Conservation (phyloP, 2,113 vertebrate species). For the Melanotaenia duboulayi region DNA sequence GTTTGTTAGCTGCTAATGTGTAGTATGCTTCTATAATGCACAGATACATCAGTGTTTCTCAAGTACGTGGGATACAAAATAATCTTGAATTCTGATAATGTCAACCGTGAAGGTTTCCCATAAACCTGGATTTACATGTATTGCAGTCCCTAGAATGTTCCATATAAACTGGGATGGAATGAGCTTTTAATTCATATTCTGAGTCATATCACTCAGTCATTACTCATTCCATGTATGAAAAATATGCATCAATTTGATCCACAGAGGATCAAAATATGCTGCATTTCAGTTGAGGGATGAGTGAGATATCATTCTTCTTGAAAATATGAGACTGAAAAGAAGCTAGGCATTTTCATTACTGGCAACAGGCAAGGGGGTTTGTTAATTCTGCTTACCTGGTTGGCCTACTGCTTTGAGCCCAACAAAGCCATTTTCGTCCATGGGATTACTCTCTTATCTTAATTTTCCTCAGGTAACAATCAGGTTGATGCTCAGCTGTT, state of each 20-base stretch:
- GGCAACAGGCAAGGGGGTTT: slow-evolving; percentile 39
- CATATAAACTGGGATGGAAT: slow-evolving; percentile 32
- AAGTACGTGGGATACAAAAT: neutral
- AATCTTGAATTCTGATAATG: slow-evolving; percentile 4
- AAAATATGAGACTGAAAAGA: slow-evolving; percentile 44
- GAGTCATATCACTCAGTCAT: slow-evolving; percentile 31
- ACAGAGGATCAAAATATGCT: slow-evolving; percentile 37
- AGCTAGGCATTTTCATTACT: slow-evolving; percentile 55
- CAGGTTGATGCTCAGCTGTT: slow-evolving; percentile 75
- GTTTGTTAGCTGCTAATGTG: neutral
- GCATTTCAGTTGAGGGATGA: slow-evolving; percentile 50
- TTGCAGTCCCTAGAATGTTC: slow-evolving; percentile 20
- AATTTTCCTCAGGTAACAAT: slow-evolving; percentile 84
- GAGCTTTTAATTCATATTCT: slow-evolving; percentile 47
- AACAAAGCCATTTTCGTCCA: slow-evolving; percentile 77
- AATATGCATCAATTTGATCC: slow-evolving; percentile 31
- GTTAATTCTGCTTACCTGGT: slow-evolving; percentile 67
- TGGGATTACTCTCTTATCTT: slow-evolving; percentile 82
- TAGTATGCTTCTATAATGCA: neutral
- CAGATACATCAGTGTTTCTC: neutral
- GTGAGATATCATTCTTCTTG: slow-evolving; percentile 49
- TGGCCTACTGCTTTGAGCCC: slow-evolving; percentile 55
- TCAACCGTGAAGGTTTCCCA: slow-evolving; percentile 28
- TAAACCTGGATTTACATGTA: slow-evolving; percentile 22
- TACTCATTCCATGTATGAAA: slow-evolving; percentile 46